Evolutionary conservation across 2,888 invertebrate species (phyloP).

Genomic region (Pyrgus malvae): DNA sequence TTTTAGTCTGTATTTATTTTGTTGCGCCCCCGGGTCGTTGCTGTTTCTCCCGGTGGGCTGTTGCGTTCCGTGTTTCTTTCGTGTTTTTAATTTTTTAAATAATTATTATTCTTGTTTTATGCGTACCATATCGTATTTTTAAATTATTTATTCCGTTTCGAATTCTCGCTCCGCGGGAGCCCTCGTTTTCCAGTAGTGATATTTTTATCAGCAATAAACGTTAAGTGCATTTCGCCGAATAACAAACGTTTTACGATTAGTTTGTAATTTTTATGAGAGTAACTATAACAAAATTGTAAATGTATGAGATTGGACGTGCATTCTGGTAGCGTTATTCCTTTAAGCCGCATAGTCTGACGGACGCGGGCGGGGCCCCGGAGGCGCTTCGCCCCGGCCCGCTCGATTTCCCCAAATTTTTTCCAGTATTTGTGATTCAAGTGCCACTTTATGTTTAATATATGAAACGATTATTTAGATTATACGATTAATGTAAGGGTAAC

Average conservation of each 20-base stretch:
- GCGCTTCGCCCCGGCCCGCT: conserved; percentile 66
- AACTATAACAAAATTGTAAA: conserved; percentile 66
- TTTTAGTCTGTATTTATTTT: conserved; percentile 74
- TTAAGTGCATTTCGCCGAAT: conserved; percentile 75
- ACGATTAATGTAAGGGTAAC: conserved; percentile 82
- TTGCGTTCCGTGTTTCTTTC: conserved; percentile 74
- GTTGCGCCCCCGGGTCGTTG: conserved; percentile 77
- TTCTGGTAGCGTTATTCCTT: conserved; percentile 79
- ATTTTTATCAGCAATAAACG: conserved; percentile 81
- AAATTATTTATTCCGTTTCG: conserved; percentile 75
- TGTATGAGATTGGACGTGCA: conserved; percentile 80
- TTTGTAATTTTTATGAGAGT: conserved; percentile 64
- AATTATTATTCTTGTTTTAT: conserved; percentile 67
- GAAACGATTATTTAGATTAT: conserved; percentile 83
- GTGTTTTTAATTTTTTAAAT: conserved; percentile 67
- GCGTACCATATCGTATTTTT: conserved; percentile 59
- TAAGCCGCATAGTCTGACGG: conserved; percentile 78
- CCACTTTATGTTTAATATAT: conserved; percentile 88
- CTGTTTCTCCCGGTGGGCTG: conserved; percentile 73
- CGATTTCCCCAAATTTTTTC: conserved; percentile 85
- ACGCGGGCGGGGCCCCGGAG: conserved; percentile 32
- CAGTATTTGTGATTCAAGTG: conserved; percentile 91
- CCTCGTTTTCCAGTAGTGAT: conserved; percentile 81
- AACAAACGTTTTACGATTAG: conserved; percentile 68
- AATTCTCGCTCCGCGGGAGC: conserved; percentile 72